Conservation (phyloP, 30 jellyfish, hydroid and myxozoan species). For the Aurelia coerulea region DNA sequence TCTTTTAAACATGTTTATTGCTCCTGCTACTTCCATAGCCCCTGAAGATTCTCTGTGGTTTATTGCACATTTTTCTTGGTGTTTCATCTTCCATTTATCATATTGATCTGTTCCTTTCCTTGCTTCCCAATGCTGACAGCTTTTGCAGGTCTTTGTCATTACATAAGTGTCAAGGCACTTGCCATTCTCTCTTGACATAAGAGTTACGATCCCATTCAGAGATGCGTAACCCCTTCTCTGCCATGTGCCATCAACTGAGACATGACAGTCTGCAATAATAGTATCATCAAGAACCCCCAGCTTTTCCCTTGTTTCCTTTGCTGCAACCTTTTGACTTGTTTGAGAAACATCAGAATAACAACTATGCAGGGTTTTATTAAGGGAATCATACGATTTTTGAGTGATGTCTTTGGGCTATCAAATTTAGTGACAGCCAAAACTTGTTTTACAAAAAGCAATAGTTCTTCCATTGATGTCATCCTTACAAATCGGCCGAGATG, state of each 20-base stretch:
- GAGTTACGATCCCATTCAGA: constrained; percentile 42
- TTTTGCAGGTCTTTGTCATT: constrained; percentile 42
- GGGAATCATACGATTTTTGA: not conserved
- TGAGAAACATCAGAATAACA: not conserved
- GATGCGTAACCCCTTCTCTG: constrained; percentile 43
- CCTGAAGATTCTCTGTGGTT: constrained; percentile 58
- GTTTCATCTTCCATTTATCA: constrained; percentile 39
- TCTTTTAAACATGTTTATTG: constrained; percentile 33
- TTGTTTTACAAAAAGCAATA: too few relatives aligned
- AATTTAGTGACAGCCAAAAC: too few relatives aligned
- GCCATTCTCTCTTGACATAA: constrained; percentile 7
- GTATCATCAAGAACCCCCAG: not conserved
- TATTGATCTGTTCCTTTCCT: constrained; percentile 5
- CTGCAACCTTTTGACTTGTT: not conserved
- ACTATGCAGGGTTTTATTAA: not conserved
- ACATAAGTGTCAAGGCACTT: constrained; percentile 48
- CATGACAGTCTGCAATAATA: constrained; percentile 21
- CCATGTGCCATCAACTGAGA: constrained; percentile 52
- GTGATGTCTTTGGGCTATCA: too few relatives aligned
- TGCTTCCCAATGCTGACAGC: constrained; percentile 37
- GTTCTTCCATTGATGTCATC: too few relatives aligned
- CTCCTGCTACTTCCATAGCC: constrained; percentile 61
- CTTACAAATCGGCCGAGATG: too few relatives aligned
- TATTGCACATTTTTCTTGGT: constrained; percentile 13
- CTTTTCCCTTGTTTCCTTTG: not conserved